These are phyloP conservation scores for Pelagia noctiluca DNA, from an alignment of 30 jellyfish, hydroid and myxozoan genomes.

Conservation along the genomic window DNA sequence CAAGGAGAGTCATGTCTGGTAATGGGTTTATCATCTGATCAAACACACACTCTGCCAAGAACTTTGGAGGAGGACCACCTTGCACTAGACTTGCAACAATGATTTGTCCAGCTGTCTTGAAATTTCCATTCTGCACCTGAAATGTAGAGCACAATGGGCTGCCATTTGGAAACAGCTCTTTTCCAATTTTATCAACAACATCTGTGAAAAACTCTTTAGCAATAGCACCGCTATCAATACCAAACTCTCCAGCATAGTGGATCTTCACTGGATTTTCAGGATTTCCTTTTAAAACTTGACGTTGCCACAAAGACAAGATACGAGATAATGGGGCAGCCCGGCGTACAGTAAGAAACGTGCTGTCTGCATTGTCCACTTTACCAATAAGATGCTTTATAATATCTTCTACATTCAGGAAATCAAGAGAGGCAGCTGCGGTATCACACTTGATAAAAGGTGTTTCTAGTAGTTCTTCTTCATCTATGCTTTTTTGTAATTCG, in stretches of 20 bases:
- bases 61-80: constrained; percentile 9
- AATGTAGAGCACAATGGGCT: constrained; percentile 2
- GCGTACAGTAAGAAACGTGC: constrained; percentile 8
- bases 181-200: constrained; percentile 1
- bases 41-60: constrained; percentile 6
- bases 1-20: constrained; percentile 4
- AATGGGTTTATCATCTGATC: constrained; percentile 3
- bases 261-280: not conserved
- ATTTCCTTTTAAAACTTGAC: not conserved
- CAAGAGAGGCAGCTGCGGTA: constrained; percentile 10
- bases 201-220: constrained; percentile 3
- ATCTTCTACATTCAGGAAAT: constrained; percentile 2
- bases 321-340: constrained; percentile 5
- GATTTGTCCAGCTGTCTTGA: constrained; percentile 6
- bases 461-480: constrained; percentile 2
- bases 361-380: constrained; percentile 5
- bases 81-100: constrained; percentile 5
- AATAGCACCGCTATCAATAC: constrained; percentile 2
- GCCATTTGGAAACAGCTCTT: constrained; percentile 6
- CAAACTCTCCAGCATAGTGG: constrained; percentile 8
- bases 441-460: not conserved
- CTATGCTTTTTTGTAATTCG: not conserved
- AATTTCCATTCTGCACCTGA: constrained; percentile 5
- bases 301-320: constrained; percentile 5
- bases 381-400: constrained; percentile 1